These are phyloP conservation scores for Coturnix japonica DNA, from an alignment of 2,113 vertebrate genomes.

Conservation along the genomic window DNA sequence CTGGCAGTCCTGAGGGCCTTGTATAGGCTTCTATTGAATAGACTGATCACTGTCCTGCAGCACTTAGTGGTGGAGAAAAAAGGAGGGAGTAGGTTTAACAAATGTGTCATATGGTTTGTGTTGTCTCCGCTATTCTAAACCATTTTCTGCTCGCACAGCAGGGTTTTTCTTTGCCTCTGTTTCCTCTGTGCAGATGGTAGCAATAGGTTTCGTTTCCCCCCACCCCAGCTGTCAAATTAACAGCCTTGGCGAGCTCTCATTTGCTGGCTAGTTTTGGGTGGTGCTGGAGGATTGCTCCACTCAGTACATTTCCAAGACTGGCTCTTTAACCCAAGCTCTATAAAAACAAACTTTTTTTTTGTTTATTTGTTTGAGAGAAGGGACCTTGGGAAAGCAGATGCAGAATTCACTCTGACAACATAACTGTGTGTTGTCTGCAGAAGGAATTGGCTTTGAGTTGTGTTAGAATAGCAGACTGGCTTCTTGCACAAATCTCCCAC, in stretches of 20 bases:
- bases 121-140: slow-evolving; percentile 60
- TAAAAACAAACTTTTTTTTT: slow-evolving; percentile 31
- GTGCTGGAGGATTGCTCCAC: slow-evolving; percentile 62
- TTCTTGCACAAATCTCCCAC: slow-evolving; percentile 35
- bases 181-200: slow-evolving; percentile 68
- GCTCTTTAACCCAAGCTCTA: slow-evolving; percentile 46
- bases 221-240: slow-evolving; percentile 47
- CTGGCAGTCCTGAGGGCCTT: slow-evolving; percentile 37
- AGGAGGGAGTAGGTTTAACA: slow-evolving; percentile 33
- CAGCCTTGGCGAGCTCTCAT: slow-evolving; percentile 40
- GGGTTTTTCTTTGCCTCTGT: slow-evolving; percentile 60
- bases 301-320: slow-evolving; percentile 58
- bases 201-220: slow-evolving; percentile 57
- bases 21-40: slow-evolving; percentile 43
- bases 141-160: slow-evolving; percentile 54
- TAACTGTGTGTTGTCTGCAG: background rate
- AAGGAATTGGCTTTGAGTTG: slow-evolving; percentile 42
- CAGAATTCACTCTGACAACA: background rate
- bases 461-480: slow-evolving; percentile 12
- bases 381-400: slow-evolving; percentile 62
- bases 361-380: slow-evolving; percentile 58
- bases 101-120: slow-evolving; percentile 61
- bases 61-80: slow-evolving; percentile 22
- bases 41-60: slow-evolving; percentile 36
- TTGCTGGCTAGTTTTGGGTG: slow-evolving; percentile 60